Conservation (phyloP, 2,797 vertebrate species). For the Pseudochirops cupreus region DNA sequence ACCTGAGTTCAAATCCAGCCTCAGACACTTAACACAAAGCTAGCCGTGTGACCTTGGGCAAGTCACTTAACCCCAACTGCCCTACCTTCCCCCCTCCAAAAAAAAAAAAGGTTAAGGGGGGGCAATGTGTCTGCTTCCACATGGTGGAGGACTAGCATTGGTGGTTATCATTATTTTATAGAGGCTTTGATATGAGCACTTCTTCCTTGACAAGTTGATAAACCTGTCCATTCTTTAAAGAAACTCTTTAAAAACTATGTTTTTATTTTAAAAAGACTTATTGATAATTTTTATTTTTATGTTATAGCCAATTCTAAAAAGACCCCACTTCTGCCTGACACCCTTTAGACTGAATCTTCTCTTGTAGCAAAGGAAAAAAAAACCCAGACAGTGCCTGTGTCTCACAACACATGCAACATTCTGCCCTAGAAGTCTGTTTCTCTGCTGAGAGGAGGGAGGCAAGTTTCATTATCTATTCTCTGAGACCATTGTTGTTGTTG, state of each 20-base stretch:
- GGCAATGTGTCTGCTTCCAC: not conserved
- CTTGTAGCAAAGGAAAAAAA: not conserved
- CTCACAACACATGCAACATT: not conserved
- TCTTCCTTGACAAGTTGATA: not conserved
- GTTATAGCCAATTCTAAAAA: not conserved
- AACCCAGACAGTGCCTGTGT: not conserved
- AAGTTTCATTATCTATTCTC: constrained; percentile 12
- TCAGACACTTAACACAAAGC: too few species aligned
- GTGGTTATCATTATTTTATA: not conserved
- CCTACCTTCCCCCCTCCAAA: too few species aligned
- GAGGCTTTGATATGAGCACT: not conserved
- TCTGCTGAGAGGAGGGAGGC: not conserved
- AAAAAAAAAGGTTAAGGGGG: not conserved
- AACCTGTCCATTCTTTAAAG: not conserved
- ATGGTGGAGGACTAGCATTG: not conserved
- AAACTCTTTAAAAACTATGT: not conserved
- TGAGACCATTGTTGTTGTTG: constrained; percentile 1
- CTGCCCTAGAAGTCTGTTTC: not conserved
- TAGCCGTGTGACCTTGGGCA: too few species aligned
- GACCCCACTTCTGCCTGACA: not conserved
- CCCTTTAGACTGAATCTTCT: not conserved
- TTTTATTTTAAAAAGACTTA: not conserved
- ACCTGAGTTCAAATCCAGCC: too few species aligned
- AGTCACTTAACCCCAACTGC: too few species aligned
- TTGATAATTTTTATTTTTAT: not conserved